phyloP scores from a whole-genome alignment of 2,797 vertebrate genomes.

The Alectoris magna region DNA sequence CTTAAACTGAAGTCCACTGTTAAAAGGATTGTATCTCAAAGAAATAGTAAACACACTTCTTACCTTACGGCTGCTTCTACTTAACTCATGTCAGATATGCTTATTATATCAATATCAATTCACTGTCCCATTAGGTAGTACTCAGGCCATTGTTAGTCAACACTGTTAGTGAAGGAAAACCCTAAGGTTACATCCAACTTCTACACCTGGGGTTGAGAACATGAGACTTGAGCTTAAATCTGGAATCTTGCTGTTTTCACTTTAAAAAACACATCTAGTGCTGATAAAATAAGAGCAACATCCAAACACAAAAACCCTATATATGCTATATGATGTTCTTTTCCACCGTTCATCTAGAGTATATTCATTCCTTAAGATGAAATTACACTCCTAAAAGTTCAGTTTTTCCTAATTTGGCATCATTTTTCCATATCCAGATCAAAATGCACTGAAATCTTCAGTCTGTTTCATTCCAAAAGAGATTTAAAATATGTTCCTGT shows the following conservation, averaged over 20 bases:
- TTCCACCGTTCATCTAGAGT: not conserved
- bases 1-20: not conserved
- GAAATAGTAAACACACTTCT: not conserved
- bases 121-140: not conserved
- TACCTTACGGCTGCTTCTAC: not conserved
- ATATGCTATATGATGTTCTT: not conserved
- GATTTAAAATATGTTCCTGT: conserved; percentile 11
- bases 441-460: conserved; percentile 20
- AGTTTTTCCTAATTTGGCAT: conserved; percentile 18
- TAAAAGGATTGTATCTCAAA: not conserved
- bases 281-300: not conserved
- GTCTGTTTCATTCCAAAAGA: conserved; percentile 23
- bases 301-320: not conserved
- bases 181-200: not conserved
- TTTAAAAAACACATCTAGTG: not conserved
- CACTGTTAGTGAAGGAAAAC: not conserved
- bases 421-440: not conserved
- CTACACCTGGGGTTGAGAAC: not conserved
- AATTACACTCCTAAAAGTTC: not conserved
- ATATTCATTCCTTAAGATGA: not conserved
- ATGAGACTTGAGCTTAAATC: not conserved
- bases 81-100: not conserved
- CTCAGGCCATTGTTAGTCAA: not conserved
- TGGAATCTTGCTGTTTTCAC: not conserved
- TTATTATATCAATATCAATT: not conserved